These are phyloP conservation scores for Leucophenga maculata DNA, from an alignment of 2,888 invertebrate species.

Conservation along the genomic window DNA sequence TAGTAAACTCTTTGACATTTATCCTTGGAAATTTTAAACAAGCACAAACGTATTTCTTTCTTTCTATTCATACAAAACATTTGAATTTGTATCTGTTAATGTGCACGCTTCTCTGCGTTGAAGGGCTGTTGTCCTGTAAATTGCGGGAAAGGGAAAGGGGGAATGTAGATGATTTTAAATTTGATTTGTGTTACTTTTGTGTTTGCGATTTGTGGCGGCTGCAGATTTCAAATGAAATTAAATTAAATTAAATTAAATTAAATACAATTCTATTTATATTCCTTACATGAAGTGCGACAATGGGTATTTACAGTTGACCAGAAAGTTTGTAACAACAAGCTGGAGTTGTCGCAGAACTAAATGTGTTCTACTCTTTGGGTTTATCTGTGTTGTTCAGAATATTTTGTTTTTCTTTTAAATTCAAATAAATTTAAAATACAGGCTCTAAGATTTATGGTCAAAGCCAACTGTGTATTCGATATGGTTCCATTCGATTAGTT, in stretches of 20 bases:
- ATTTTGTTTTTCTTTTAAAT: not conserved
- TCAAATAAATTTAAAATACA: not conserved
- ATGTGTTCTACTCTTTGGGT: too few species aligned
- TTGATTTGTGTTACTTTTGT: conserved; percentile 47
- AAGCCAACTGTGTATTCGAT: too few species aligned
- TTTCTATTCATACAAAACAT: conserved; percentile 29
- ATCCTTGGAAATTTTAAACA: conserved; percentile 60
- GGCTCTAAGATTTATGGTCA: too few species aligned
- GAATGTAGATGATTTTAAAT: conserved; percentile 24
- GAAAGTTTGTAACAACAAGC: too few species aligned
- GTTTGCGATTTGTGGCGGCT: not conserved
- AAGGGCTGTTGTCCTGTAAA: conserved; percentile 31
- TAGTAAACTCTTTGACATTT: conserved; percentile 53
- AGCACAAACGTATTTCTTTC: conserved; percentile 45
- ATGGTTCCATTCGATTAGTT: too few species aligned
- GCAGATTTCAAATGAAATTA: conserved; percentile 47
- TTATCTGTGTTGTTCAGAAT: too few species aligned
- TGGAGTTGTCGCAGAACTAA: too few species aligned
- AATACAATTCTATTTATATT: conserved; percentile 45
- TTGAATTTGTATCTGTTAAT: conserved; percentile 28
- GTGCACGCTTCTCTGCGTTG: conserved; percentile 22
- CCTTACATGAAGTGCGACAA: conserved; percentile 14
- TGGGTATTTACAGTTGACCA: conserved; percentile 15
- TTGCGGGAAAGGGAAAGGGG: not conserved
- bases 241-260: conserved; percentile 53